phyloP scores from a whole-genome alignment of 2,888 invertebrate genomes.

The Dasypogon diadema region DNA sequence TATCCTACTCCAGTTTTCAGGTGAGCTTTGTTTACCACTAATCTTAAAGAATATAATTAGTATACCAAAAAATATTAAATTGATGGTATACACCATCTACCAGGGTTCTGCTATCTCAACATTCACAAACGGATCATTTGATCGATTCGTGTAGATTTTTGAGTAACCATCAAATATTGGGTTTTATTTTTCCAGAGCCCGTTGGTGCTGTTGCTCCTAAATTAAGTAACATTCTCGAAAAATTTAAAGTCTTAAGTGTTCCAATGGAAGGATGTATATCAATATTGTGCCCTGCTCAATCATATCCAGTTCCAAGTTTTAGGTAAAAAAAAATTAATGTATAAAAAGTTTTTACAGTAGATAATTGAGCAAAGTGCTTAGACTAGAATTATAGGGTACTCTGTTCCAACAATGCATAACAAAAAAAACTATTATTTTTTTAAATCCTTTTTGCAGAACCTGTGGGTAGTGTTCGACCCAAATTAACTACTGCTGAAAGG shows the following conservation, averaged over 20 bases:
- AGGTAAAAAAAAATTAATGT: too few relatives aligned
- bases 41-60: too few relatives aligned
- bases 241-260: slow-evolving; percentile 56
- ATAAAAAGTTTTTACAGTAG: too few relatives aligned
- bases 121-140: not conserved
- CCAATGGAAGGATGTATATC: slow-evolving; percentile 71
- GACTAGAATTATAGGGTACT: too few relatives aligned
- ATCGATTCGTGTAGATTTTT: too few relatives aligned
- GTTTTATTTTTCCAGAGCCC: slow-evolving; percentile 67
- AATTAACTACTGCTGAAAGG: slow-evolving; percentile 70
- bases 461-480: slow-evolving; percentile 74
- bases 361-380: too few relatives aligned
- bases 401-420: too few relatives aligned
- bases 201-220: slow-evolving; percentile 71
- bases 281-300: slow-evolving; percentile 80
- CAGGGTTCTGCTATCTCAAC: not conserved
- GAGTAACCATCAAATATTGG: too few relatives aligned
- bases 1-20: slow-evolving; percentile 74
- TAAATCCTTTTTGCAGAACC: slow-evolving; percentile 68
- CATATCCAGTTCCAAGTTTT: slow-evolving; percentile 80
- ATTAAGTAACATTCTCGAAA: slow-evolving; percentile 71
- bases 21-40: not conserved
- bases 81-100: too few relatives aligned
- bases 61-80: too few relatives aligned
- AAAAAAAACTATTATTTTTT: not conserved